These are phyloP conservation scores for Craterocephalus amniculus DNA, from an alignment of 2,797 vertebrate species.

Conservation along the genomic window DNA sequence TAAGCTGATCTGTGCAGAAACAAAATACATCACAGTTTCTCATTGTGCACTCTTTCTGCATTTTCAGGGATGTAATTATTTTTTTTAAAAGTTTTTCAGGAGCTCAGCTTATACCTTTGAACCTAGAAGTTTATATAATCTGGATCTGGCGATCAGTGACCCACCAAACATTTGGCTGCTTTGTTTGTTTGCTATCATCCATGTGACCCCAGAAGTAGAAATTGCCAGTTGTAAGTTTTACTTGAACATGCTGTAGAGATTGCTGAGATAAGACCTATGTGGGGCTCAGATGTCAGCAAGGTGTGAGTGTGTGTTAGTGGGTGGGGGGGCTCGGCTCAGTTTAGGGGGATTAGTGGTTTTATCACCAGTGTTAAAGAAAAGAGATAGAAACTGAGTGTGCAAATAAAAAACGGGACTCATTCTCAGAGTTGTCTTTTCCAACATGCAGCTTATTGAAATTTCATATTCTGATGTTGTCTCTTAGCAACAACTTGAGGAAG, in stretches of 20 bases:
- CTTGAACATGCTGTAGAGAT: conserved; percentile 22
- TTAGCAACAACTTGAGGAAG: conserved; percentile 99
- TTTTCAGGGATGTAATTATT: conserved; percentile 56
- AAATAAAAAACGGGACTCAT: neutral
- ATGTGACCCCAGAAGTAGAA: conserved; percentile 11
- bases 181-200: conserved; percentile 26
- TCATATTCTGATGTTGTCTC: conserved; percentile 77
- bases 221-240: conserved; percentile 16
- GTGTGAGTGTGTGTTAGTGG: neutral
- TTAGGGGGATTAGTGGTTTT: conserved; percentile 8
- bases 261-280: conserved; percentile 42
- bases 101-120: conserved; percentile 52
- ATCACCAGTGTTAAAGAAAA: neutral
- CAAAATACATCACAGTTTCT: conserved; percentile 18
- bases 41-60: conserved; percentile 4
- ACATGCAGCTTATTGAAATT: conserved; percentile 30
- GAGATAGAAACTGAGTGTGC: neutral
- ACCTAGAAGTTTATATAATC: conserved; percentile 57
- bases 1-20: conserved; percentile 25
- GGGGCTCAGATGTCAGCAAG: conserved; percentile 18
- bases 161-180: conserved; percentile 39
- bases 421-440: conserved; percentile 10
- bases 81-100: conserved; percentile 59
- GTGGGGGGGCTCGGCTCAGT: neutral
- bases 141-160: conserved; percentile 58